Base-by-base conservation (phyloP, 2,888 invertebrate species). In the Perizoma flavofasciatum region DNA sequence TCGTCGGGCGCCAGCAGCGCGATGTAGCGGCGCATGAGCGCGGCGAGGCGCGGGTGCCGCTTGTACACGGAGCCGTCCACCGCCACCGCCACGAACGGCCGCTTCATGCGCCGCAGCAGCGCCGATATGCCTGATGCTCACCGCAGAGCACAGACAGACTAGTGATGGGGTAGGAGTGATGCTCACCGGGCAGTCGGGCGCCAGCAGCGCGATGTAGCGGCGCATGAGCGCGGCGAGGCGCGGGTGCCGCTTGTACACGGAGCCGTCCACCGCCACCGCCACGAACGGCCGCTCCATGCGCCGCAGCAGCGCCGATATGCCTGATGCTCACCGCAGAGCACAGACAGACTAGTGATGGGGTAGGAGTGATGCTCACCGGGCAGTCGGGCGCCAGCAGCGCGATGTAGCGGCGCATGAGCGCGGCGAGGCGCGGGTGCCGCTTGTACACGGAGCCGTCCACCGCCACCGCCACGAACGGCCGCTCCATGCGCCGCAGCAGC, bases 1-100 rank as follows among this genome's bases (percentile, higher is more conserved):
- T 44, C 78, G 7, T 86, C 79, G 0, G 95, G 95, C 43, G 94
- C 93, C 64, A 95, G 91, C 63, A 94, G 85, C 1, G 83, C 72
- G 67, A 95, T 94, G 77, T 95, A 94, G 67, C 93, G 88, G 53
- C 92, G 82, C 89, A 96, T 94, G 83, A 95, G 94, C 22, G 72
- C 73, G 49, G 93, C 88, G 69, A 96, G 92, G 74, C 95, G 93
- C 7, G 96, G 96, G 84, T 97, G 97, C 66, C 94, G 93, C 83
- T 96, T 95, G 82, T 94, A 96, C 66, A 97, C 93, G 1, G 96
- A 96, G 22, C 96, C 96, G 85, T 96, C 96, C 61, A 96, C 94
- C 7, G 96, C 96, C 67, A 96, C 94, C 5, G 94, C 93, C 48
- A 93, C 92, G 69, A 94, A 92, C 48, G 84, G 70, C 33, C 93